Evolutionary conservation across 2,888 invertebrate genomes (phyloP).

Genomic region (Lasius fuliginosus): DNA sequence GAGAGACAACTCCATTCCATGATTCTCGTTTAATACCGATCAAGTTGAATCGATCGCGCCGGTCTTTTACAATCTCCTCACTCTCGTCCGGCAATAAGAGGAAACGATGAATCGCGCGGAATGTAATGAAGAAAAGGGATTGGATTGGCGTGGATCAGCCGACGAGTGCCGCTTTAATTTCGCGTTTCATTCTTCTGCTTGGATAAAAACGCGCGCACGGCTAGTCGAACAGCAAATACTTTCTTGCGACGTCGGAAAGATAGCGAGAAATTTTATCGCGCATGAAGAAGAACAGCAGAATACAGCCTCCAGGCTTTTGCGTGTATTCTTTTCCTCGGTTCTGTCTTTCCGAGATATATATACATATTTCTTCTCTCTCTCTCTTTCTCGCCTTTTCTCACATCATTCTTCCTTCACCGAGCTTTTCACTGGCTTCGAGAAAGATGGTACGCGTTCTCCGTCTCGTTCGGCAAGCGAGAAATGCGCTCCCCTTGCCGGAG

Average conservation of each 20-base stretch:
- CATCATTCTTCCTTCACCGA: background rate
- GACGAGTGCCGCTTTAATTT: conserved; percentile 65
- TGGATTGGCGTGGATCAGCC: conserved; percentile 51
- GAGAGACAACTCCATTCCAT: conserved; percentile 13
- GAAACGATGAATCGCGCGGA: conserved; percentile 37
- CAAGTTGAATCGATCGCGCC: conserved; percentile 42
- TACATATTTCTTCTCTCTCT: background rate
- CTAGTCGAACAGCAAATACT: conserved; percentile 55
- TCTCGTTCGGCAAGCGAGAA: background rate
- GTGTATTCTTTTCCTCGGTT: background rate
- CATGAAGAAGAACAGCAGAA: conserved; percentile 1
- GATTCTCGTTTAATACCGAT: conserved; percentile 50
- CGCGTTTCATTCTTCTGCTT: conserved; percentile 50
- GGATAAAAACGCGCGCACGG: conserved; percentile 46
- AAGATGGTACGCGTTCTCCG: background rate
- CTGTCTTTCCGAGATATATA: background rate
- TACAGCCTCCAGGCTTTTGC: conserved; percentile 22
- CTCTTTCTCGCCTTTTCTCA: background rate
- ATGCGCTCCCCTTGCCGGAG: background rate
- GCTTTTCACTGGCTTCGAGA: background rate
- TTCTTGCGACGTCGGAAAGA: conserved; percentile 40
- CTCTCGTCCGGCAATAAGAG: conserved; percentile 27
- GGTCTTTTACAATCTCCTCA: conserved; percentile 39
- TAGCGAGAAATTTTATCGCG: conserved; percentile 31
- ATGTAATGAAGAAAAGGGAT: conserved; percentile 59